Conservation (phyloP, 2,113 vertebrate genomes). For the Campylomormyrus tamandua region DNA sequence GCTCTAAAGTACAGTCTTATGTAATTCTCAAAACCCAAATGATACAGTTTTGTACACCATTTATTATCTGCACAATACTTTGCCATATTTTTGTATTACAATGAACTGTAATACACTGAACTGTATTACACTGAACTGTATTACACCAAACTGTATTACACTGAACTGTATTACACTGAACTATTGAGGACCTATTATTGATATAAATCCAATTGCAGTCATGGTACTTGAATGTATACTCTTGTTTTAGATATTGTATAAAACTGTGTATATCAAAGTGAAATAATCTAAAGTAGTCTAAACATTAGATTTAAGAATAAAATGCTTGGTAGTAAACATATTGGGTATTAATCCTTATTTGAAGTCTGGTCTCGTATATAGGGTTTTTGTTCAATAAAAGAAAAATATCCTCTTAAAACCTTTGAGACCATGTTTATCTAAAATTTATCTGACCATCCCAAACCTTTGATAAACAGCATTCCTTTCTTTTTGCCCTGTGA, state of each 20-base stretch:
- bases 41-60: not conserved
- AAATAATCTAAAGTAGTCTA: not conserved
- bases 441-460: conserved; percentile 35
- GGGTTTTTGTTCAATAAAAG: not conserved
- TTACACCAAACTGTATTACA: too few relatives aligned
- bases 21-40: not conserved
- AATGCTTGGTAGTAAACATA: not conserved
- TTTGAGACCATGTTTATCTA: conserved; percentile 52
- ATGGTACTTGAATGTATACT: not conserved
- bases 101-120: too few relatives aligned
- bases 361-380: not conserved
- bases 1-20: not conserved
- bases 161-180: too few relatives aligned
- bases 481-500: conserved; percentile 51
- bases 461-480: conserved; percentile 63
- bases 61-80: not conserved
- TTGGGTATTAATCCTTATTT: not conserved
- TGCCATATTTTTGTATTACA: not conserved
- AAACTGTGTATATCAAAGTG: not conserved
- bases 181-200: not conserved
- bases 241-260: too few relatives aligned
- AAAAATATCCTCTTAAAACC: not conserved
- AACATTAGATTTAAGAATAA: not conserved
- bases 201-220: not conserved
- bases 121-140: too few relatives aligned